These are phyloP conservation scores for Meleagris gallopavo DNA, from an alignment of 2,113 vertebrate genomes.

Conservation along the genomic window DNA sequence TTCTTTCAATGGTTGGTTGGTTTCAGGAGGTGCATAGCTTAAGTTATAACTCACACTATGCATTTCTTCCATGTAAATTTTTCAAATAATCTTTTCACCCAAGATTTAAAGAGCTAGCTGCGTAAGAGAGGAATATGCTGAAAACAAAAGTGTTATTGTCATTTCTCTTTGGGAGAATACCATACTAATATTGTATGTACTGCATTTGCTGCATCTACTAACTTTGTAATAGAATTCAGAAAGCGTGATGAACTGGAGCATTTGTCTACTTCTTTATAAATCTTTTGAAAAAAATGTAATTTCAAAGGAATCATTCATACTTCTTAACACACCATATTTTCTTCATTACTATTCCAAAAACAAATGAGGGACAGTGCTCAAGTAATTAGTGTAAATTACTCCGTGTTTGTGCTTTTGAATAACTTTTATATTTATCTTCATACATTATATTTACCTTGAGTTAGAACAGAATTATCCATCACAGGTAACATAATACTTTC, in stretches of 20 bases:
- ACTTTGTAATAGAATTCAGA: not conserved
- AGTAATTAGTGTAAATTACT: constrained; percentile 32
- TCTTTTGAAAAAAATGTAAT: not conserved
- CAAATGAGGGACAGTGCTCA: not conserved
- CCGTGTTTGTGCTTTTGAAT: not conserved
- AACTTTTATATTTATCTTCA: not conserved
- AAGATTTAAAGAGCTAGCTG: not conserved
- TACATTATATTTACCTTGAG: accelerated
- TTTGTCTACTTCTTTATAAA: not conserved
- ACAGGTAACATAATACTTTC: not conserved
- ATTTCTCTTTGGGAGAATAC: not conserved
- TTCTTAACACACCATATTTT: not conserved
- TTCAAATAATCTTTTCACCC: not conserved
- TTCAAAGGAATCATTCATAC: not conserved
- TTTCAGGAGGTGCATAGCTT: not conserved
- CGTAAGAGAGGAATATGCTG: not conserved
- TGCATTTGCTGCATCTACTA: not conserved
- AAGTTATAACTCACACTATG: not conserved
- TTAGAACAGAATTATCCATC: not conserved
- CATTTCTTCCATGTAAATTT: not conserved
- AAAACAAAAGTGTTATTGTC: not conserved
- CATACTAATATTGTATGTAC: not conserved
- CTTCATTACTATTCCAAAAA: not conserved
- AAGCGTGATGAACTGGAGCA: not conserved
- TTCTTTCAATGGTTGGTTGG: not conserved